Conservation (phyloP, 1,140 invertebrate species). For the Magallana angulata region DNA sequence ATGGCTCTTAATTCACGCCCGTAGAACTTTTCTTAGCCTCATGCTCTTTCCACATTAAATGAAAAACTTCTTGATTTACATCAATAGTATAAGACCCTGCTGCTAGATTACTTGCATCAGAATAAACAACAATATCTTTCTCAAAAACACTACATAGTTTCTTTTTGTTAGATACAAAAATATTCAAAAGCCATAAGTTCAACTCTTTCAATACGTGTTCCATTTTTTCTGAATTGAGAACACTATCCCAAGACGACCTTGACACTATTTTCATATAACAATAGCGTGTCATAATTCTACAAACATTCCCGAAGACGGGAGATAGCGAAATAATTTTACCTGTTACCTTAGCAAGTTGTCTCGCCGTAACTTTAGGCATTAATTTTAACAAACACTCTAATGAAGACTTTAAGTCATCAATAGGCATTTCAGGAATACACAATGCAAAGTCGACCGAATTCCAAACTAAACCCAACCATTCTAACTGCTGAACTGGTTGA, state of each 20-base stretch:
- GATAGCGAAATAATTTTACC: constrained; percentile 55
- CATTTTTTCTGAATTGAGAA: background rate
- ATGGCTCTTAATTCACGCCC: constrained; percentile 28
- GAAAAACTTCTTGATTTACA: constrained; percentile 46
- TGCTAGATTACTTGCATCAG: constrained; percentile 50
- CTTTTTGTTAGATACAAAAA: background rate
- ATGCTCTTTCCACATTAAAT: constrained; percentile 36
- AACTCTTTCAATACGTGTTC: constrained; percentile 13
- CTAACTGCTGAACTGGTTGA: no score
- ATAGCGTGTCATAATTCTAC: constrained; percentile 46
- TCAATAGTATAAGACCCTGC: constrained; percentile 42
- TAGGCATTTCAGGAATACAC: constrained; percentile 45
- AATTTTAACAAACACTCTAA: background rate
- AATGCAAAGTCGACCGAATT: constrained; percentile 35
- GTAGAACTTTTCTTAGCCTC: constrained; percentile 44
- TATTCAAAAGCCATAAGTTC: constrained; percentile 7
- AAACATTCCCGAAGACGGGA: constrained; percentile 52
- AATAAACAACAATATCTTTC: constrained; percentile 38
- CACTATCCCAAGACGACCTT: constrained; percentile 13
- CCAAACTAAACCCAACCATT: no score
- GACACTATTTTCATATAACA: background rate
- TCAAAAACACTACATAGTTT: background rate
- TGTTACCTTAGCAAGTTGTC: constrained; percentile 42
- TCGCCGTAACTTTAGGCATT: background rate
- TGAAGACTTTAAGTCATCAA: constrained; percentile 21